Evolutionary conservation across 2,113 vertebrate species (phyloP), one percentile per base, ranked within the genome.

Genomic region (Daubentonia madagascariensis): DNA sequence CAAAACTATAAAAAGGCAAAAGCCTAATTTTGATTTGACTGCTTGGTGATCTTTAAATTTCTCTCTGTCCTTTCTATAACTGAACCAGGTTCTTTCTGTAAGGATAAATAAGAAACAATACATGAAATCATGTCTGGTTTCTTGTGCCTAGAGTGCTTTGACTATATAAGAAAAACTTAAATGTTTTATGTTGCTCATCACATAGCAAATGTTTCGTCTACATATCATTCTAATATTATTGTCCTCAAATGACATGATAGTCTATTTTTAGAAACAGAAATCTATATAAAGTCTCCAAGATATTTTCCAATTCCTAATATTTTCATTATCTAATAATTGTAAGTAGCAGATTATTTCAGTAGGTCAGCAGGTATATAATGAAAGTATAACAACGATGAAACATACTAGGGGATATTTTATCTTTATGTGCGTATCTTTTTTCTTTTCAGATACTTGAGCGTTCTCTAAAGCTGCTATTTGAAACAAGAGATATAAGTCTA

Each of bases 401-500:
- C 50, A 37, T 86, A 57, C 22, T 61, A 76, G 28, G 5, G 4
- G 63, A 23, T 87, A 65, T 89, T 93, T 89, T 91, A 79, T 91
- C n/a, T 88, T 93, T 88, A 89, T 22, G 0, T 97, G n/a, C 43
- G 12, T 95, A 92, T 54, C 52, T 98, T 73, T 97, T 91, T 96
- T 6, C 63, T 98, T 45, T 98, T 63, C 98, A 99, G 99, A 99
- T 99, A 97, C 99, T 99, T 98, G 99, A 99, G 98, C 99, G 99
- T 85, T 99, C 99, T 93, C 99, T 99, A 96, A 99, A 99, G 99
- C 99, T 99, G 98, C 99, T 99, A 97, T 99, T 99, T 98, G 99
- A 99, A 99, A 99, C 99, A 5, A 99, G 99, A 97, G 99, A 99
- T 98, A 99, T 99, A 98, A 99, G 99, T 98, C 99, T 99, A 98